Evolutionary conservation across 35 echinoderm and acorn worm species (phyloP).

Genomic region (Chiridota heheva): DNA sequence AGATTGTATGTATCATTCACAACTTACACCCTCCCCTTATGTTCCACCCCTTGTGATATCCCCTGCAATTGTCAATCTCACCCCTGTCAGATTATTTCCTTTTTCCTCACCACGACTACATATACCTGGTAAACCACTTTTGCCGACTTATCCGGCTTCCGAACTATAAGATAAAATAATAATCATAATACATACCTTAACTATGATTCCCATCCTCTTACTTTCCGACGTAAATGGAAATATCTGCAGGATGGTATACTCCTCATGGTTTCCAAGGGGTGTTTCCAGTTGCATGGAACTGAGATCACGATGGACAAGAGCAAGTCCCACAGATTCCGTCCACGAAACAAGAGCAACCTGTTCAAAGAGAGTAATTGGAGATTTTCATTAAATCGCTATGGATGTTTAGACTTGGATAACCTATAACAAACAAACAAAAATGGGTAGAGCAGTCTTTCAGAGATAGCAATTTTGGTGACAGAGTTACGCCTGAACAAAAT

Average conservation of each 20-base stretch:
- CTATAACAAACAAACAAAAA: background rate
- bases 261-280: slow-evolving; percentile 58
- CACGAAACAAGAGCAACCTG: slow-evolving; percentile 93
- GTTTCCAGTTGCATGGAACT: slow-evolving; percentile 81
- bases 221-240: slow-evolving; percentile 97
- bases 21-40: too few species aligned
- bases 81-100: too few species aligned
- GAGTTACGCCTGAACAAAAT: background rate
- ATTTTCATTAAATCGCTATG: background rate
- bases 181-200: slow-evolving; percentile 66
- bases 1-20: too few species aligned
- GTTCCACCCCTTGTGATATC: too few species aligned
- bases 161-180: too few species aligned
- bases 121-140: too few species aligned
- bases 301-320: slow-evolving; percentile 78
- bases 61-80: too few species aligned
- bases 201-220: slow-evolving; percentile 97
- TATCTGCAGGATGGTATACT: slow-evolving; percentile 85
- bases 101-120: too few species aligned
- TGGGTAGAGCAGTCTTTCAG: background rate
- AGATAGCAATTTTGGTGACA: background rate
- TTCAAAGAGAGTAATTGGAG: background rate
- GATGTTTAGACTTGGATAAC: background rate
- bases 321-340: slow-evolving; percentile 86
- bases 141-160: too few species aligned